Base-by-base conservation (phyloP, 2,797 vertebrate genomes). In the Pelodytes ibericus region DNA sequence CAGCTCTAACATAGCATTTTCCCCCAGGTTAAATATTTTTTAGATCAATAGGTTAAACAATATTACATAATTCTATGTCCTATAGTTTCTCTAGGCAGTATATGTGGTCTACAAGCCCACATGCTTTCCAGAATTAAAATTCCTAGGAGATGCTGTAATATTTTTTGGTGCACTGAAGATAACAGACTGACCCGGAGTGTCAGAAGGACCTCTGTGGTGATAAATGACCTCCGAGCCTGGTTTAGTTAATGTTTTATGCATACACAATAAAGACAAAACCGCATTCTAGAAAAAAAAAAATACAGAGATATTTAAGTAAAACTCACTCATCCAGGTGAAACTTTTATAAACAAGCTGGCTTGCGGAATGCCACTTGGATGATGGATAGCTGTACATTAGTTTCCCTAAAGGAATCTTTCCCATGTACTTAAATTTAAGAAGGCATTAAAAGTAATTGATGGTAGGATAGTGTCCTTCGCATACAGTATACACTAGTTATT, bases 211-310 rank as follows among this genome's bases (percentile, higher is more conserved):
- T 79, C 84, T 2, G 2, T 47, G 4, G 18, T 72, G 44, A 81
- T 72, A 80, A 82, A 81, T 84, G 13, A 69, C 44, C 71, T 76
- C 84, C 77, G 26, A 57, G 61, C 74, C 61, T 76, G 74, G 68
- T 74, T 82, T 73, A 53, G 53, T 76, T 82, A 66, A 74, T 78
- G 80, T 87, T 90, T 92, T 89, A 90, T 87, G 88, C 83, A 71
- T 81, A 83, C 87, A 86, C 90, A 87, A 90, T 89, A 93, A 90
- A 88, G 86, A 91, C 89, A 87, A 90, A 74, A 81, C 75, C 81
- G 15, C 51, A 29, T 31, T 57, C 60, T 83, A 80, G 2, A 3
- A 22, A 81, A 87, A 88, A 85, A 69, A 84, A 83, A 88, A 83
- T 79, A 63, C 82, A 83, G 63, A 30, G 79, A 84, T 92, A 91